These are phyloP conservation scores for Lophius piscatorius DNA, from an alignment of 2,113 vertebrate genomes.

Conservation along the genomic window DNA sequence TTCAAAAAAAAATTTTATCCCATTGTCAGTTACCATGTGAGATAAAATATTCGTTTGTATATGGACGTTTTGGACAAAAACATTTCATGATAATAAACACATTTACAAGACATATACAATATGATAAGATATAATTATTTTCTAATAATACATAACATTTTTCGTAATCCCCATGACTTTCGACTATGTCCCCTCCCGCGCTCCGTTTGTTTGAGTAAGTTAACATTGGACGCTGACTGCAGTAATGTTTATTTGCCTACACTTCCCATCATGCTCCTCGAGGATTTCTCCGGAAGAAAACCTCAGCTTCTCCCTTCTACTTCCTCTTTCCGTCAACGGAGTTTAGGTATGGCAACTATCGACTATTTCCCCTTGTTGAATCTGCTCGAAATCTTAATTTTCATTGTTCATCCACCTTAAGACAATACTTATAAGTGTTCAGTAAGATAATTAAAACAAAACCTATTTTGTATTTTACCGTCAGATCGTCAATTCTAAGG, in stretches of 20 bases:
- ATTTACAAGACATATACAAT: no score
- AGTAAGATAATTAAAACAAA: not conserved
- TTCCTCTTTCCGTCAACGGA: constrained; percentile 82
- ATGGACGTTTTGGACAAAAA: no score
- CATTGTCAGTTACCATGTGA: no score
- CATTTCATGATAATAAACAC: no score
- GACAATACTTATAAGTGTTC: not conserved
- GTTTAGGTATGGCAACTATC: constrained; percentile 76
- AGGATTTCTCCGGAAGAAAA: constrained; percentile 80
- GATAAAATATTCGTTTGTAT: no score
- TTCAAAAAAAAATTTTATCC: no score
- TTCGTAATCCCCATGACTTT: no score
- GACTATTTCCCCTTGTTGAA: constrained; percentile 24
- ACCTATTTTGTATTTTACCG: constrained; percentile 31
- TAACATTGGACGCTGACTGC: not conserved
- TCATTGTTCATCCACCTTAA: constrained; percentile 61
- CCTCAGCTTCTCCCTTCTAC: constrained; percentile 20
- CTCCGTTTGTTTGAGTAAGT: no score
- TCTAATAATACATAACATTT: no score
- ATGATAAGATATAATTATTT: no score
- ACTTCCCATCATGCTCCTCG: constrained; percentile 59
- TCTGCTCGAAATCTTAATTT: constrained; percentile 67
- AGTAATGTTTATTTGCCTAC: not conserved
- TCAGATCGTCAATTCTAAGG: accelerated
- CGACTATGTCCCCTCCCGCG: no score